Evolutionary conservation across 2,797 vertebrate species (phyloP), one percentile per base, ranked within the genome.

Genomic region (Bufotes viridis): DNA sequence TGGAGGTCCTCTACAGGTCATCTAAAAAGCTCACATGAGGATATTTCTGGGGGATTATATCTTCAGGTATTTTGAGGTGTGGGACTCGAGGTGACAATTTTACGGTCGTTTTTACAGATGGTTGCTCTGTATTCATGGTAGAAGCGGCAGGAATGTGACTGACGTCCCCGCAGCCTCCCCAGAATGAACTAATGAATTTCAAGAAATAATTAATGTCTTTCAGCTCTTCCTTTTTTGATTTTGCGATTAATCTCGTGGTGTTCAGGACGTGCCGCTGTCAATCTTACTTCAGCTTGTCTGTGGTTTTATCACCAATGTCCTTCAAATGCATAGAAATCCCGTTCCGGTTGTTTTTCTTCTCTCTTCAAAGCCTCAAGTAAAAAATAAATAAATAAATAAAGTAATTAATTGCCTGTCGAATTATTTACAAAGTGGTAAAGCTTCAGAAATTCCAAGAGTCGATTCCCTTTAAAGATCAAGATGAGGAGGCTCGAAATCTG

Each of bases 121-220:
- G 51, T 42, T 57, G 13, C 26, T 78, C 22, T 55, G 11, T 26
- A 26, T 74, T 72, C n/a, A 69, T 83, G 24, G 14, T 15, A n/a
- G 18, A 12, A 49, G 55, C 22, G 55, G 60, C 53, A 9, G 57
- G 0, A 11, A 26, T 61, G 53, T 81, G 78, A 87, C 69, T 82
- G 69, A 87, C 42, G 72, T 76, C 34, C 81, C 34, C 34, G 9
- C 12, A 29, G n/a, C 55, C 70, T 17, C 49, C 22, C 70, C 65
- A n/a, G 55, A 80, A 72, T 60, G 63, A 49, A 26, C 63, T 55
- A 78, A 78, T 78, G 2, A 42, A 76, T 49, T 53, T 3, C 13
- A 17, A 58, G 26, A 63, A 87, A 76, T 87, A 87, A 87, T 87
- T 81, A 76, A 82, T 74, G 79, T 81, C 63, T 81, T 87, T 87